Conservation (phyloP, 2,797 vertebrate species). For the Champsocephalus gunnari region DNA sequence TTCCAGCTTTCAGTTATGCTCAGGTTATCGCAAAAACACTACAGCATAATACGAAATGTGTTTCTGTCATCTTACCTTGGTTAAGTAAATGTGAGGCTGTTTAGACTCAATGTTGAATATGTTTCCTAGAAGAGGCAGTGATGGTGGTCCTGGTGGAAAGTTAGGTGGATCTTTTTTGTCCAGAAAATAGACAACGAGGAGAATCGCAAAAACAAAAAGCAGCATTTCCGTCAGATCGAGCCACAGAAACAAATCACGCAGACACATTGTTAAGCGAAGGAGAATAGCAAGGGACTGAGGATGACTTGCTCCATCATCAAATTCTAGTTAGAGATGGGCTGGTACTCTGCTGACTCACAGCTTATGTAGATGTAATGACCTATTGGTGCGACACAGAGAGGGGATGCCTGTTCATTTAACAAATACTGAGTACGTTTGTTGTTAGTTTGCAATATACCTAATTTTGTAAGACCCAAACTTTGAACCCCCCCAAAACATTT, state of each 20-base stretch:
- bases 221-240: conserved; percentile 66
- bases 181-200: conserved; percentile 76
- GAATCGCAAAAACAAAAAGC: conserved; percentile 60
- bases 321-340: conserved; percentile 34
- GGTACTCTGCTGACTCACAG: conserved; percentile 53
- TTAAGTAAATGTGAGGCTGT: conserved; percentile 86
- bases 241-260: conserved; percentile 44
- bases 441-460: too few relatives aligned
- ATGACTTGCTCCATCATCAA: conserved; percentile 26
- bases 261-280: conserved; percentile 65
- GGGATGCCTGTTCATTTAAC: background rate
- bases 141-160: conserved; percentile 85
- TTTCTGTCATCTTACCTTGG: conserved; percentile 83
- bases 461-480: background rate
- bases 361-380: conserved; percentile 17
- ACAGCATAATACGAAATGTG: background rate
- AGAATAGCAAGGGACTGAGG: conserved; percentile 3
- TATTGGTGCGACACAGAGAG: conserved; percentile 7
- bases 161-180: conserved; percentile 81
- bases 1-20: background rate
- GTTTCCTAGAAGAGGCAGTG: conserved; percentile 87
- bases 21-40: background rate
- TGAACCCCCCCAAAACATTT: background rate
- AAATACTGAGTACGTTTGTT: too few relatives aligned
- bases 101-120: conserved; percentile 83